These are phyloP conservation scores for Phrynocephalus forsythii DNA, from an alignment of 2,797 vertebrate genomes.

Conservation along the genomic window DNA sequence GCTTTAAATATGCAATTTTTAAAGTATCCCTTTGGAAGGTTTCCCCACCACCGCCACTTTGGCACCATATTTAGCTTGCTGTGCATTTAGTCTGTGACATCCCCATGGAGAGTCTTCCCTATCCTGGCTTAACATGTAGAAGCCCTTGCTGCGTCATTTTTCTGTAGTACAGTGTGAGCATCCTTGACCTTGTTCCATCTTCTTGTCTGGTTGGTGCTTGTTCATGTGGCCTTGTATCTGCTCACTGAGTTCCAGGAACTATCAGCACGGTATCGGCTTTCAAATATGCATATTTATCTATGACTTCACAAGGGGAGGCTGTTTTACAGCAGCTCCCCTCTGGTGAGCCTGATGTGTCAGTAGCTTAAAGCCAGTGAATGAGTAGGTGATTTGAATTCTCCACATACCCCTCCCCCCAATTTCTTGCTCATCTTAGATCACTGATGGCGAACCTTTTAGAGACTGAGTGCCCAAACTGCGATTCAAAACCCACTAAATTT, in stretches of 20 bases:
- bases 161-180: background rate
- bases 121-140: background rate
- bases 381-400: background rate
- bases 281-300: constrained; percentile 13
- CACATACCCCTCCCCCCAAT: background rate
- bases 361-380: background rate
- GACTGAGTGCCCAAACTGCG: no score
- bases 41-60: background rate
- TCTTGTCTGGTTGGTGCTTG: background rate
- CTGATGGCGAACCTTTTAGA: no score
- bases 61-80: background rate
- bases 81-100: background rate
- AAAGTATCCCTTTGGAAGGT: background rate
- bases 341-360: background rate
- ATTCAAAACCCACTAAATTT: no score
- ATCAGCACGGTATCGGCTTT: background rate
- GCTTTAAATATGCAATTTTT: background rate
- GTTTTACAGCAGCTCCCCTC: background rate
- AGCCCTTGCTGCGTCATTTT: background rate
- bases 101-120: background rate
- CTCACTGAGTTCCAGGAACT: background rate
- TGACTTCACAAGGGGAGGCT: constrained; percentile 1
- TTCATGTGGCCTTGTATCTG: background rate
- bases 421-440: background rate
- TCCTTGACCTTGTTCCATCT: background rate